Percentiles rank a stretch among this genome's conserved stretches.
These are phyloP conservation scores for Punctoribates punctum DNA, from an alignment of 2,888 invertebrate genomes.

Conservation along the genomic window DNA sequence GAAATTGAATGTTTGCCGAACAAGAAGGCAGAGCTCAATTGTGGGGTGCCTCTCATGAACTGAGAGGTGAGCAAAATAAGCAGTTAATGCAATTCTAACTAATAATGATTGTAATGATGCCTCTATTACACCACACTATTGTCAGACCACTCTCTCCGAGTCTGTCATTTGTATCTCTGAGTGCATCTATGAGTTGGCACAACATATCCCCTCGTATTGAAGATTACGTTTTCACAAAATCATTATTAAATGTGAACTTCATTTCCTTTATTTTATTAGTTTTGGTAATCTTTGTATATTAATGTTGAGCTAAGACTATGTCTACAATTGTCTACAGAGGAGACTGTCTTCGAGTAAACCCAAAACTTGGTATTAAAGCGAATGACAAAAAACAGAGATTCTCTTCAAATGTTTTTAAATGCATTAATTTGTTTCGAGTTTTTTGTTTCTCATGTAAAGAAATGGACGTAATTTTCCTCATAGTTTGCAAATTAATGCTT, in stretches of 20 bases:
- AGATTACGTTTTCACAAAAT: slow-evolving; percentile 1
- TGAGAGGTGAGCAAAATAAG: slow-evolving; percentile 35
- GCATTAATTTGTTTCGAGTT: neutral
- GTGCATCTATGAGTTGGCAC: neutral
- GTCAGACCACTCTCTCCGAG: neutral
- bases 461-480: slow-evolving; percentile 22
- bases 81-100: slow-evolving; percentile 29
- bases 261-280: slow-evolving; percentile 15
- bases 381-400: neutral
- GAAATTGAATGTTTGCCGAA: slow-evolving; percentile 34
- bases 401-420: neutral
- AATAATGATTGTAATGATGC: slow-evolving; percentile 29
- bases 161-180: neutral
- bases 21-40: slow-evolving; percentile 21
- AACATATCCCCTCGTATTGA: neutral
- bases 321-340: neutral
- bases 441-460: slow-evolving; percentile 22
- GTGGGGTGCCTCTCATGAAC: slow-evolving; percentile 3
- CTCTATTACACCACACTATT: slow-evolving; percentile 23
- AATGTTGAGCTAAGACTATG: neutral
- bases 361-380: neutral
- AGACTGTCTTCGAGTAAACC: no score
- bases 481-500: slow-evolving; percentile 34
- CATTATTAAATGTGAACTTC: slow-evolving; percentile 25
- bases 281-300: neutral